phyloP scores from a whole-genome alignment of 1,140 invertebrate genomes.

The Macrotrachela quadricornifera region DNA sequence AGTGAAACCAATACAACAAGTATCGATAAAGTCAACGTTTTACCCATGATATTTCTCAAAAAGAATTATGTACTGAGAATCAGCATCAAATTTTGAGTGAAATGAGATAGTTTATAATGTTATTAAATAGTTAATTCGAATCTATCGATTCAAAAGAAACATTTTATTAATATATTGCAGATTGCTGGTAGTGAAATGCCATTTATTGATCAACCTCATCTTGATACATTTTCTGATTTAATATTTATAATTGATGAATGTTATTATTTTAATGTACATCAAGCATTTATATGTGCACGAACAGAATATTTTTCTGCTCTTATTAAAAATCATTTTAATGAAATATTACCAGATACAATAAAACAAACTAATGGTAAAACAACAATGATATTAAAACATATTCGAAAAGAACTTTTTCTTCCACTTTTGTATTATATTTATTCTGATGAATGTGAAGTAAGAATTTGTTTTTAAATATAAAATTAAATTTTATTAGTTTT shows the following conservation, averaged over 20 bases:
- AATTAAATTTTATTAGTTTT: background rate
- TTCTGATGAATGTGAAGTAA: slow-evolving; percentile 17
- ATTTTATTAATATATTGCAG: no score
- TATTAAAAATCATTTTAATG: slow-evolving; percentile 33
- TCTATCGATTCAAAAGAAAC: no score
- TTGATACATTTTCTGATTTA: slow-evolving; percentile 26
- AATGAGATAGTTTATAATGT: no score
- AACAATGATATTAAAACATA: background rate
- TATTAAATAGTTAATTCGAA: no score
- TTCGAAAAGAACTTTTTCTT: slow-evolving; percentile 24
- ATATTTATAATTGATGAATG: slow-evolving; percentile 29
- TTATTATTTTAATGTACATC: slow-evolving; percentile 14
- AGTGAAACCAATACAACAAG: no score
- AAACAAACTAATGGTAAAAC: slow-evolving; percentile 17
- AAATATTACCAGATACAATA: slow-evolving; percentile 23
- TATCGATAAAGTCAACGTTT: no score
- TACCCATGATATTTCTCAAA: no score
- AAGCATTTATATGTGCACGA: slow-evolving; percentile 34
- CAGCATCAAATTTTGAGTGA: no score
- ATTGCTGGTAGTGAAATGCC: slow-evolving; percentile 17
- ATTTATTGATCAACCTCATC: slow-evolving; percentile 13
- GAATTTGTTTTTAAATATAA: background rate
- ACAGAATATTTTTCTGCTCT: slow-evolving; percentile 37
- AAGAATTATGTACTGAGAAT: no score
- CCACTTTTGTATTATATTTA: slow-evolving; percentile 34